Evolutionary conservation across 2,797 vertebrate genomes (phyloP).

Genomic region (Neosilurus mollespiculum): DNA sequence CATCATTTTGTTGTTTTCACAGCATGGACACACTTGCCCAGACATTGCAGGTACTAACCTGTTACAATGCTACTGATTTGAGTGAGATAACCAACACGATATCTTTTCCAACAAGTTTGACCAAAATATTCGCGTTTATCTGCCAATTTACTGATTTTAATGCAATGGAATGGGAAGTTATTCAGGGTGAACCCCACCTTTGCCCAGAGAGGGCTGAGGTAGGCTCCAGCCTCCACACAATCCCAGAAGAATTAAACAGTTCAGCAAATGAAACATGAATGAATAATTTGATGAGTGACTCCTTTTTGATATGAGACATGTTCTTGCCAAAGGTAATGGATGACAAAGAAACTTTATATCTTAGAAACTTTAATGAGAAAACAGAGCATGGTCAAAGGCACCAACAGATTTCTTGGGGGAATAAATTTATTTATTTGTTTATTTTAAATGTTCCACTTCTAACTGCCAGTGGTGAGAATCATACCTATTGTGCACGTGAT

Average conservation of each 20-base stretch:
- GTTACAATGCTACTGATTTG: background rate
- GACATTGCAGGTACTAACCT: slow-evolving; percentile 1
- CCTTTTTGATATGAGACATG: background rate
- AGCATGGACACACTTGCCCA: background rate
- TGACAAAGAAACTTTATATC: background rate
- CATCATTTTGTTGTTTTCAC: slow-evolving; percentile 5
- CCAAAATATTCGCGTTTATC: background rate
- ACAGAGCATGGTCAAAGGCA: background rate
- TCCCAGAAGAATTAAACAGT: too few species aligned
- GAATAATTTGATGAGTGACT: background rate
- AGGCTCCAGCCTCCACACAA: too few species aligned
- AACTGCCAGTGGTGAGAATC: background rate
- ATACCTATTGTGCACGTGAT: background rate
- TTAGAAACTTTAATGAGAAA: background rate
- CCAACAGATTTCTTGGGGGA: background rate
- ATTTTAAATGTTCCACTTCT: background rate
- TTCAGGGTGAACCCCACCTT: too few species aligned
- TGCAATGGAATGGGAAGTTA: too few species aligned
- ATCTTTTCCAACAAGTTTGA: background rate
- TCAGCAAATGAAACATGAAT: too few species aligned
- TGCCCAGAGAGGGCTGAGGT: too few species aligned
- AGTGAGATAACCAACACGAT: background rate
- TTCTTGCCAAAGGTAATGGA: background rate
- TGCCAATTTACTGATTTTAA: background rate
- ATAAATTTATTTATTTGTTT: background rate